Evolutionary conservation across 2,113 vertebrate genomes (phyloP), one percentile per base, ranked within the genome.

Genomic region (Lynx canadensis): DNA sequence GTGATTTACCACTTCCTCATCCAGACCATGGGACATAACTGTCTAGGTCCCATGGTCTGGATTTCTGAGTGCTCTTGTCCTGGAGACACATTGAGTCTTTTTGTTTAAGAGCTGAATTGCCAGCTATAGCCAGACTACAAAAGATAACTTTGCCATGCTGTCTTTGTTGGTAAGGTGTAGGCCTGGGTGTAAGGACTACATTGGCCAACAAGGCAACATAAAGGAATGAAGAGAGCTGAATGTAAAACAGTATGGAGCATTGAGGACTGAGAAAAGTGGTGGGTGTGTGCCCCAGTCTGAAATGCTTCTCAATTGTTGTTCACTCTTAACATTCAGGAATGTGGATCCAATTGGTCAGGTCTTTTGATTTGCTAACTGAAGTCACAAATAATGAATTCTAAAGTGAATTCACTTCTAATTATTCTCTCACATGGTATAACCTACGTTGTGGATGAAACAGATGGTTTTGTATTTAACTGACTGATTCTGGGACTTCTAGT

Each of bases 301-400:
- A 82, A 15, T 38, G 65, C 65, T 60, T 7, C 19, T 50, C 23
- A 25, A 55, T 9, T n/a, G 23, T 50, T 33, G 3, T 33, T 71
- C 52, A 45, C 12, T 55, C 3, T 50, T 50, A 16, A 63, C 18
- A n/a, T n/a, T 21, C 12, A 81, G 33, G 21, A 33, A 41, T 31
- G 27, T 76, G 73, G 23, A 33, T 3, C 27, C n/a, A 45, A 23
- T 13, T 69, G 18, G 23, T 66, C 27, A 90, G 21, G 41, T 15
- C 21, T 78, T 78, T 66, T 89, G 12, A 21, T 33, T 79, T 63
- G 79, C 50, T 85, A 71, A 50, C 33, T 68, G 38, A 68, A 95
- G 52, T 65, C 38, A 81, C 48, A 69, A 27, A 55, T 52, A 41
- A 89, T 85, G 3, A 69, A 66, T 92, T 89, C 23, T 65, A 89